These are phyloP conservation scores for Chiloscyllium plagiosum DNA, from an alignment of 2,113 vertebrate genomes.

Conservation along the genomic window DNA sequence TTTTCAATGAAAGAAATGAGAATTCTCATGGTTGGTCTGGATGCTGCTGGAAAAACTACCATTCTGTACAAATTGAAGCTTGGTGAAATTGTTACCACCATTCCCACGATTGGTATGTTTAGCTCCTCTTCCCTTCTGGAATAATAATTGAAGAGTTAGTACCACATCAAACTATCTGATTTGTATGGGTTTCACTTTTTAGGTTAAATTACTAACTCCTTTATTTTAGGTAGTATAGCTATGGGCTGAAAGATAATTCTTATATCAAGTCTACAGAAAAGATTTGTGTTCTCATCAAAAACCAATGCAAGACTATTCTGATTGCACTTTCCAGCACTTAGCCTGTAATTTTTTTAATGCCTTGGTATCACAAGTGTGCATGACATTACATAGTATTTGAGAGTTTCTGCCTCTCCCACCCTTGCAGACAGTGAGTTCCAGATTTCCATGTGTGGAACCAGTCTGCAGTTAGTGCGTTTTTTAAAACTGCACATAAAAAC, in stretches of 20 bases:
- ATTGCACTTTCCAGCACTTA: too few species aligned
- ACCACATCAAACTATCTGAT: background rate
- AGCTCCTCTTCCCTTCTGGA: background rate
- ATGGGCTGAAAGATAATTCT: background rate
- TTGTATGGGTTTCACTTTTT: background rate
- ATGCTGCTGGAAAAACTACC: constrained; percentile 85
- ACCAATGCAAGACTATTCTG: too few species aligned
- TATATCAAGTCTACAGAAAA: background rate
- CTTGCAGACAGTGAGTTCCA: background rate
- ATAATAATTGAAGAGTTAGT: background rate
- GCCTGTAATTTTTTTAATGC: too few species aligned
- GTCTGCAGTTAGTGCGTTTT: background rate
- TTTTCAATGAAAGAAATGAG: constrained; percentile 91
- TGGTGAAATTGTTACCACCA: constrained; percentile 87
- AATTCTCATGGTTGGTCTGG: constrained; percentile 85
- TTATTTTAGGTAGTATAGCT: background rate
- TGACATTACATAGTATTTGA: too few species aligned
- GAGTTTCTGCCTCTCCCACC: too few species aligned
- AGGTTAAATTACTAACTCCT: background rate
- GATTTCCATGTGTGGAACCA: background rate
- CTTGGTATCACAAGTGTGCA: too few species aligned
- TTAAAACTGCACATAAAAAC: background rate
- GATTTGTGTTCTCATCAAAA: too few species aligned
- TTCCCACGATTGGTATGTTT: constrained; percentile 75
- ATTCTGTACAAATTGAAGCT: constrained; percentile 88